A percentile compares a stretch with the other conserved stretches of the same genome.
phyloP scores from a whole-genome alignment of 2,888 invertebrate genomes.

The Microctonus hyperodae region DNA sequence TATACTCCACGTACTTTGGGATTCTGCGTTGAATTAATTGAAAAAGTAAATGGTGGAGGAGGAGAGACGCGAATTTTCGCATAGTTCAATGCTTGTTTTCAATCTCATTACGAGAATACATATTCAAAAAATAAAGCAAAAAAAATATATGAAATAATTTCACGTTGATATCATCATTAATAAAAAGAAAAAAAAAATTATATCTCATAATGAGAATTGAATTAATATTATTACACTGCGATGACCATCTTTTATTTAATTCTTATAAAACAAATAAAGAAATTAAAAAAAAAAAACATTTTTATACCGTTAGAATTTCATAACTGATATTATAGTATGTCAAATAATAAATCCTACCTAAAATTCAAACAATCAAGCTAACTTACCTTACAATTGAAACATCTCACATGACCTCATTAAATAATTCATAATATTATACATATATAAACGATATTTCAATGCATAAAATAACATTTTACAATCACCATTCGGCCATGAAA shows the following conservation, averaged over 20 bases:
- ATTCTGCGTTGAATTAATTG: too few species aligned
- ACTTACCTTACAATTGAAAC: slow-evolving; percentile 61
- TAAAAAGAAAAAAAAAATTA: too few species aligned
- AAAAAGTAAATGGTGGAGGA: background rate
- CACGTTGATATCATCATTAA: too few species aligned
- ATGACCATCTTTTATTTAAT: too few species aligned
- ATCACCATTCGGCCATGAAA: too few species aligned
- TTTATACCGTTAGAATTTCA: slow-evolving; percentile 44
- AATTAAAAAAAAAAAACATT: slow-evolving; percentile 19
- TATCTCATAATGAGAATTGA: too few species aligned
- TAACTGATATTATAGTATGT: slow-evolving; percentile 45
- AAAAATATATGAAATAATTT: too few species aligned
- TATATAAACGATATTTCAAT: background rate
- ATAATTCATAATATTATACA: slow-evolving; percentile 7
- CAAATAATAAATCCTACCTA: slow-evolving; percentile 40
- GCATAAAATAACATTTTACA: slow-evolving; percentile 14
- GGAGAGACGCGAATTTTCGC: background rate
- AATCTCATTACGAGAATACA: too few species aligned
- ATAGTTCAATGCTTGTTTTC: background rate
- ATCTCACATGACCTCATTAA: slow-evolving; percentile 5
- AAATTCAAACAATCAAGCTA: slow-evolving; percentile 39
- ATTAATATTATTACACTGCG: too few species aligned
- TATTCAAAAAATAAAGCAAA: too few species aligned
- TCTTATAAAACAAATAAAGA: too few species aligned
- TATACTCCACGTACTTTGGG: too few species aligned